Evolutionary conservation across 2,888 invertebrate species (phyloP).

Genomic region (Petrolisthes manimaculis): DNA sequence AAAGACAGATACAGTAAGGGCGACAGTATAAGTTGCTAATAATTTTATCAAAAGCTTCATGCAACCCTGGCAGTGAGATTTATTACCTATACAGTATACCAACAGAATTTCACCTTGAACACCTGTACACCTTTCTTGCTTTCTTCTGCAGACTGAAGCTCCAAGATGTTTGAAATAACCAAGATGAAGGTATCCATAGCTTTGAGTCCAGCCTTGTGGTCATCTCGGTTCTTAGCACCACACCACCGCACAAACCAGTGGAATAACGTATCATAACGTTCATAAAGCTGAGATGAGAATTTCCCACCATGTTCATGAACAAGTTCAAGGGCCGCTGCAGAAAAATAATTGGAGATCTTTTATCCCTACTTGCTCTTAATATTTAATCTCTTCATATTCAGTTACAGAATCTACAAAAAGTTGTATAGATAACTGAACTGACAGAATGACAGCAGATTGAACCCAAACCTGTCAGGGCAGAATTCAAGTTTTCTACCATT

Average conservation of each 20-base stretch:
- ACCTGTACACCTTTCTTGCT: conserved; percentile 21
- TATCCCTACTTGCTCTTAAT: too few relatives aligned
- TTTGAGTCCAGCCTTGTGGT: conserved; percentile 58
- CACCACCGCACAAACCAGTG: conserved; percentile 60
- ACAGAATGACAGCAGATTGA: too few relatives aligned
- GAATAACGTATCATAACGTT: conserved; percentile 45
- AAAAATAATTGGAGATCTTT: background rate
- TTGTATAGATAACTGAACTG: too few relatives aligned
- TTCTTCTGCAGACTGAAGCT: conserved; percentile 51
- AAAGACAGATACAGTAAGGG: too few relatives aligned
- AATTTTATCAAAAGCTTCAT: too few relatives aligned
- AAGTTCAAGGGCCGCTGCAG: conserved; percentile 60
- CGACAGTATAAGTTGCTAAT: too few relatives aligned
- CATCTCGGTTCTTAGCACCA: conserved; percentile 57
- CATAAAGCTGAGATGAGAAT: conserved; percentile 53
- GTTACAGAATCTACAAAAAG: too few relatives aligned
- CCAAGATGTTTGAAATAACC: conserved; percentile 54
- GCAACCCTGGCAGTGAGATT: too few relatives aligned
- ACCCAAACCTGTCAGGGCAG: too few relatives aligned
- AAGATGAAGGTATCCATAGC: conserved; percentile 62
- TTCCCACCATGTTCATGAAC: conserved; percentile 55
- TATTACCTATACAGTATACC: background rate
- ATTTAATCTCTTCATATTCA: too few relatives aligned
- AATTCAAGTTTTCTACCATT: too few relatives aligned
- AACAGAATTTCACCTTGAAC: conserved; percentile 44